Evolutionary conservation across 2,113 vertebrate species (phyloP).

Genomic region (Choloepus hoffmanni): DNA sequence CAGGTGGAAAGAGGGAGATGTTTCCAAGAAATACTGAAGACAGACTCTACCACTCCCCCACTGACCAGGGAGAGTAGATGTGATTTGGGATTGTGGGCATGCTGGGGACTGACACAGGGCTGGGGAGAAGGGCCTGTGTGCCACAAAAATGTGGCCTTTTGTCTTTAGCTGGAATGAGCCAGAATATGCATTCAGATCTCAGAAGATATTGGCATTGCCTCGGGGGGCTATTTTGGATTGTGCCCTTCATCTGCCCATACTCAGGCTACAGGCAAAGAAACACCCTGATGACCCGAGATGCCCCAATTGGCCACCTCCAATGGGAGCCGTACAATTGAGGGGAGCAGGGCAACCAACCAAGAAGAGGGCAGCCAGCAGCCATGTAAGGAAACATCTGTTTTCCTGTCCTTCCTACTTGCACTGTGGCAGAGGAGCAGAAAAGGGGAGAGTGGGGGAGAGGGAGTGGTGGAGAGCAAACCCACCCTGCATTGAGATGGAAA

Average conservation of each 20-base stretch:
- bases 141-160: neutral
- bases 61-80: neutral
- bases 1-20: neutral
- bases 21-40: neutral
- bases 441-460: neutral
- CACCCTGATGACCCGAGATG: neutral
- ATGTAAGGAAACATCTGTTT: neutral
- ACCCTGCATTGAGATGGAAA: no score
- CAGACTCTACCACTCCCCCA: neutral
- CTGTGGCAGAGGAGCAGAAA: neutral
- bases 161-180: neutral
- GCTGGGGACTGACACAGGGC: neutral
- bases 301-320: neutral
- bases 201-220: neutral
- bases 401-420: no score
- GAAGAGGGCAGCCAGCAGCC: neutral
- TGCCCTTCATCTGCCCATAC: neutral
- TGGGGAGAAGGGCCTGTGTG: neutral
- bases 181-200: neutral
- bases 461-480: neutral
- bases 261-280: neutral
- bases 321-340: neutral
- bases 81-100: neutral
- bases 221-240: neutral
- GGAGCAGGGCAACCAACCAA: neutral